phyloP scores from a whole-genome alignment of 2,113 vertebrate genomes.

The Procapra przewalskii region DNA sequence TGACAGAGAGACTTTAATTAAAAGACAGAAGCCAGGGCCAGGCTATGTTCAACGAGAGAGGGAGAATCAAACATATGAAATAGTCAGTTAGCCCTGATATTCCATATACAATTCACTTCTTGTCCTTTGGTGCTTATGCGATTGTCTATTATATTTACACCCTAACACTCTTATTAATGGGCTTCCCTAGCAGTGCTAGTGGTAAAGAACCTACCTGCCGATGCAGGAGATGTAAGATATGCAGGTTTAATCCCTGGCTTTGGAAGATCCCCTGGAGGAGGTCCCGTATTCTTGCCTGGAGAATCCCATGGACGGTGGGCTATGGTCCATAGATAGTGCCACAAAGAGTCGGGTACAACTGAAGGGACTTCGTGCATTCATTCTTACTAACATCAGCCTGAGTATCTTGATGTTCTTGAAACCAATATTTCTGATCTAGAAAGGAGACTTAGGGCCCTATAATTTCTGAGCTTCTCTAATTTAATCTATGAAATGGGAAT shows the following conservation, averaged over 20 bases:
- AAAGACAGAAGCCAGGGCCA: background rate
- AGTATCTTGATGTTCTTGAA: background rate
- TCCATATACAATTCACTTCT: background rate
- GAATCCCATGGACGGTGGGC: background rate
- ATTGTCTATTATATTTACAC: background rate
- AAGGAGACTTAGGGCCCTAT: background rate
- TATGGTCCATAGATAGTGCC: background rate
- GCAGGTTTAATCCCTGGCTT: background rate
- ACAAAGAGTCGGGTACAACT: background rate
- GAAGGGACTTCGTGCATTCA: background rate
- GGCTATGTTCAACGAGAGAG: background rate
- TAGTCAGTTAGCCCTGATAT: background rate
- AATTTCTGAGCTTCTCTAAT: background rate
- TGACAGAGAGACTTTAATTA: background rate
- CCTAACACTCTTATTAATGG: background rate
- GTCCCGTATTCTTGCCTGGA: background rate
- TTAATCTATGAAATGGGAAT: background rate
- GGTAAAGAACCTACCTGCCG: background rate
- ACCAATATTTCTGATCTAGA: background rate
- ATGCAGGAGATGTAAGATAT: background rate
- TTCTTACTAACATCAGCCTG: background rate
- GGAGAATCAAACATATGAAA: background rate
- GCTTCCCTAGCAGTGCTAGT: background rate
- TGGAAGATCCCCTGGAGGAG: background rate
- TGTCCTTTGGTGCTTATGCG: background rate